Base-by-base conservation (phyloP, 1,140 invertebrate species). In the Drosophila watanabei region DNA sequence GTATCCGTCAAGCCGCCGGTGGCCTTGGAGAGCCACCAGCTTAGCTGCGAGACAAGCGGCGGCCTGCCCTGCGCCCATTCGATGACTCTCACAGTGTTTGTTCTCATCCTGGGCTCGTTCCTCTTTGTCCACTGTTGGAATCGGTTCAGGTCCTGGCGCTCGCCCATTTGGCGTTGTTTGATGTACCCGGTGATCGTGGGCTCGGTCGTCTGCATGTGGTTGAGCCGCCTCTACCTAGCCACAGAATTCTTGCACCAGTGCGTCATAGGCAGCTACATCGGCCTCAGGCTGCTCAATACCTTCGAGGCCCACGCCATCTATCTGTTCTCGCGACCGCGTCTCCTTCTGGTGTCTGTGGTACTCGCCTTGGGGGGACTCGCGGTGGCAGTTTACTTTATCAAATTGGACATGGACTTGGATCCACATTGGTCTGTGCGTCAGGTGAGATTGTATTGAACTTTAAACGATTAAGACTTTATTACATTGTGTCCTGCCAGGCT, bases 161-260 rank as follows among this genome's bases (percentile, higher is more conserved):
- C 63, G 1, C 11, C 46, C 11, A 20, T 30, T 9, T 78, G 16
- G 49, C 41, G 63, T 0, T 37, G 33, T 10, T 0, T 61, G 10
- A 30, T 43, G 28, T 66, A 58, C 33, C 35, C 13, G 8, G 0
- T 48, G 28, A 54, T 70, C 16, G 11, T 33, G 4, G 56, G 11
- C 10, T 45, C 41, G 32, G n/a, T 70, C 48, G 37, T 72, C n/a
- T 52, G 46, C 49, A 79, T 92, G 73, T 89, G 82, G 79, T 51
- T 93, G 18, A 91, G 89, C 39, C 84, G 92, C 11, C 71, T 93
- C 18, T 93, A 89, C 54, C 39, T 92, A 20, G 84, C 81, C 20
- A 85, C 81, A 0, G 90, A 93, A 58, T 93, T 92, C 32, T 56
- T 92, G 16, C 92, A 93, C 75, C 92, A 93, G 64, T 92, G 92